Evolutionary conservation across 2,113 vertebrate genomes (phyloP), one percentile per base, ranked within the genome.

Genomic region (Corythornis cristatus): DNA sequence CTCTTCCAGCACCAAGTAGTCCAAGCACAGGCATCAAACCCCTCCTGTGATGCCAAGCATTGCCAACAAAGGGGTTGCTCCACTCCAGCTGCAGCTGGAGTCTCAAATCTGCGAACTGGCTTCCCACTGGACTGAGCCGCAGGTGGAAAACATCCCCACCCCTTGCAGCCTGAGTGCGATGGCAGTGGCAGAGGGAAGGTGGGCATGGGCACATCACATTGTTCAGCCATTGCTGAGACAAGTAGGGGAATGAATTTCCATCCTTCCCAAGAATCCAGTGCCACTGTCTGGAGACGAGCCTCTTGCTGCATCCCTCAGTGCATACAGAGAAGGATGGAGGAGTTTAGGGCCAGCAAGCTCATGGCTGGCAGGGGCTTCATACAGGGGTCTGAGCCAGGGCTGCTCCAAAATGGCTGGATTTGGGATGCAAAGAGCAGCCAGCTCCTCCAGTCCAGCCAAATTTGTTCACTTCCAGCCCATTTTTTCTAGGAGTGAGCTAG

Each of bases 401-500:
- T 83, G 76, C 80, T 93, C 84, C 87, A 68, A 89, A 89, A 89
- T 70, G 82, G 77, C 81, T 0, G 3, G 58, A n/a, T 72, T 74
- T 3, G 10, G 82, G 58, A 68, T 12, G 48, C 6, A 3, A 72
- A 80, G 40, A 29, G 35, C 56, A 71, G 23, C 19, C 43, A 50
- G 64, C n/a, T 46, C 23, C 67, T 65, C 48, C 73, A 77, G 53
- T 43, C 31, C 22, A 28, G 53, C 20, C 9, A 8, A 19, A 9
- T 33, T 16, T 2, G 0, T 2, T 21, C 0, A 0, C 40, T 76
- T 43, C 35, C 74, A 67, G 43, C 11, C 23, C 3, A 1, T 31
- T 40, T 67, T 77, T 28, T 15, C 68, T 56, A 4, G 2, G 3
- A 33, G 25, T 4, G 8, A 83, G 21, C 31, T 31, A 23, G 56